Base-by-base conservation (phyloP, 2,888 invertebrate species). In the Drosophila antonietae region DNA sequence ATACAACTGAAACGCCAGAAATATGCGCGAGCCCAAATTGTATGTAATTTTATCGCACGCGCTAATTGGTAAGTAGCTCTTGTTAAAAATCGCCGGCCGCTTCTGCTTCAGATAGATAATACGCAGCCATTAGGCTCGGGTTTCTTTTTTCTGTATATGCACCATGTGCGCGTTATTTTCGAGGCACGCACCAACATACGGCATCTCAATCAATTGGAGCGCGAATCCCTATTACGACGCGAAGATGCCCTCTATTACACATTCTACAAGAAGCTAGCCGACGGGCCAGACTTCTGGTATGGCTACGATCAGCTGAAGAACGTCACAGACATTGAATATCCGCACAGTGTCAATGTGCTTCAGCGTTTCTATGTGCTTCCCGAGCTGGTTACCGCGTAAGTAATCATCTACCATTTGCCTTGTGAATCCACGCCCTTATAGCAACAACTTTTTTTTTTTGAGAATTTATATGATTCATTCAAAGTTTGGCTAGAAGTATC, bases 161-260 rank as follows among this genome's bases (percentile, higher is more conserved):
- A 94, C 86, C 96, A 97, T 93, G 95, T 96, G 0, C 89, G 92
- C 60, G 83, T 90, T 31, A 93, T 98, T 79, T 97, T 97, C 92
- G 98, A 98, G 93, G 96, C 96, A 91, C 96, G 96, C 91, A 94
- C 95, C 9, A 96, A 97, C 92, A 97, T 98, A 93, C 96, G 96
- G 0, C 96, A 97, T 90, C 93, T 98, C 56, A 96, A 97, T 0
- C 95, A 96, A 51, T 69, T 92, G 89, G 97, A 98, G 89, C 93
- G 97, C 52, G 98, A 98, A 93, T 96, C 98, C 94, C 95, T 97
- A 8, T 95, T 98, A 62, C 94, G 97, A 2, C 96, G 97, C 2
- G 98, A 98, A 93, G 96, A 97, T 96, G 97, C 97, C 0, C 94
- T 98, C 84, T 98, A 98, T 91, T 98, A 96, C 91, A 97, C 96